These are phyloP conservation scores for Probaryconus sp. DNA, from an alignment of 1,140 invertebrate species.

Conservation along the genomic window DNA sequence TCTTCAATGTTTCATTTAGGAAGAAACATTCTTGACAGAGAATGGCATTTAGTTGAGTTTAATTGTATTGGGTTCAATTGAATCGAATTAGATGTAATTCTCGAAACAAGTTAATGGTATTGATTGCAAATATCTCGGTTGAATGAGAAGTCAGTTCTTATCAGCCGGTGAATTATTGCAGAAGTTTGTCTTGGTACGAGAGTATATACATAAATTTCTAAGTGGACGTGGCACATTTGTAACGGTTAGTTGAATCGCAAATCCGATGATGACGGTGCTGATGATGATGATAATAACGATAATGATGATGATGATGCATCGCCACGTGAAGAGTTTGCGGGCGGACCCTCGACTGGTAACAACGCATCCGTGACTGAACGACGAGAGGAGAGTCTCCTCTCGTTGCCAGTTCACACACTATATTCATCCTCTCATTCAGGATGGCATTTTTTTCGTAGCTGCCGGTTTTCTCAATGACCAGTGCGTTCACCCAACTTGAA, in stretches of 20 bases:
- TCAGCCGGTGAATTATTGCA: conserved; percentile 21
- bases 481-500: conserved; percentile 51
- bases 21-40: too few species aligned
- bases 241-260: conserved; percentile 13
- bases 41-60: too few species aligned
- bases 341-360: too few species aligned
- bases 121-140: conserved; percentile 1
- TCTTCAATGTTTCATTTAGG: too few species aligned
- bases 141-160: conserved; percentile 3
- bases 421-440: conserved; percentile 39
- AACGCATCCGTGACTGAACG: too few species aligned
- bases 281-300: conserved; percentile 43
- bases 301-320: conserved; percentile 57
- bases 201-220: too few species aligned
- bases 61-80: too few species aligned
- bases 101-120: conserved; percentile 1
- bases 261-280: conserved; percentile 29
- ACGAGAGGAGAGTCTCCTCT: conserved; percentile 40
- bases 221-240: conserved; percentile 27
- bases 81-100: not conserved
- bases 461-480: conserved; percentile 59
- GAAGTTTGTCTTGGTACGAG: conserved; percentile 24
- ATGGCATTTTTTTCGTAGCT: conserved; percentile 52
- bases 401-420: conserved; percentile 36
- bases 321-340: conserved; percentile 53